Percentiles rank a stretch among this genome's conserved stretches.
Evolutionary conservation across 2,113 vertebrate species (phyloP).

Genomic region (Thomomys bottae): DNA sequence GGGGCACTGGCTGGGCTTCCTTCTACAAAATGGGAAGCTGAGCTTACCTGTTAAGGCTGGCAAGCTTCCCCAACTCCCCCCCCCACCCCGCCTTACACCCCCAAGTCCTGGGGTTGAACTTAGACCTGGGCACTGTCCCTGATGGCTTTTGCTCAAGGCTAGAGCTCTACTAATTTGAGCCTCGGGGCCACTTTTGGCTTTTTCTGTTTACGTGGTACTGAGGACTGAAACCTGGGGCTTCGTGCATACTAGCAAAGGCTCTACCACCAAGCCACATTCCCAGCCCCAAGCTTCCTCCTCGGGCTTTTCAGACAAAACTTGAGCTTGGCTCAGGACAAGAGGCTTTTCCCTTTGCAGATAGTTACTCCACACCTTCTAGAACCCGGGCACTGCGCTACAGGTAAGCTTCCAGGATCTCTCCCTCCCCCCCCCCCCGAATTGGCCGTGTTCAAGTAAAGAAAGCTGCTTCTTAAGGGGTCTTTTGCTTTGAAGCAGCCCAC

Average conservation of each 20-base stretch:
- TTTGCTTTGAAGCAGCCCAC: not conserved
- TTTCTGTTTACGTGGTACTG: too few relatives aligned
- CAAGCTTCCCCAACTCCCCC: too few relatives aligned
- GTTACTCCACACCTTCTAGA: not conserved
- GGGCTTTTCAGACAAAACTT: not conserved
- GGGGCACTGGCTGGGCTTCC: not conserved
- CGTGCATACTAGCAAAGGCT: too few relatives aligned
- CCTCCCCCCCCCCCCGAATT: not conserved
- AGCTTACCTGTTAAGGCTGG: too few relatives aligned
- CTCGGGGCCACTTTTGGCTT: too few relatives aligned
- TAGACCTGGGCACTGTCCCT: too few relatives aligned
- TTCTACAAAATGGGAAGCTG: not conserved
- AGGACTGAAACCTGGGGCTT: too few relatives aligned
- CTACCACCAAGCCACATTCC: too few relatives aligned
- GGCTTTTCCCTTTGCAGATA: not conserved
- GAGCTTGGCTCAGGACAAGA: not conserved
- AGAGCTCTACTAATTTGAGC: too few relatives aligned
- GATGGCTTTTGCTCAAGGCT: too few relatives aligned
- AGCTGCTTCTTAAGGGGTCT: not conserved
- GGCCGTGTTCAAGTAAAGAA: not conserved
- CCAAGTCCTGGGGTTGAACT: too few relatives aligned
- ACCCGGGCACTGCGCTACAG: not conserved
- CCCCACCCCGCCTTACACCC: too few relatives aligned
- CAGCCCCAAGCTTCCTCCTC: not conserved
- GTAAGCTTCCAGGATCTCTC: not conserved